A percentile compares a stretch with the other conserved stretches of the same genome.
Conservation (phyloP, 1,140 invertebrate species). For the Meloidogyne hapla region DNA sequence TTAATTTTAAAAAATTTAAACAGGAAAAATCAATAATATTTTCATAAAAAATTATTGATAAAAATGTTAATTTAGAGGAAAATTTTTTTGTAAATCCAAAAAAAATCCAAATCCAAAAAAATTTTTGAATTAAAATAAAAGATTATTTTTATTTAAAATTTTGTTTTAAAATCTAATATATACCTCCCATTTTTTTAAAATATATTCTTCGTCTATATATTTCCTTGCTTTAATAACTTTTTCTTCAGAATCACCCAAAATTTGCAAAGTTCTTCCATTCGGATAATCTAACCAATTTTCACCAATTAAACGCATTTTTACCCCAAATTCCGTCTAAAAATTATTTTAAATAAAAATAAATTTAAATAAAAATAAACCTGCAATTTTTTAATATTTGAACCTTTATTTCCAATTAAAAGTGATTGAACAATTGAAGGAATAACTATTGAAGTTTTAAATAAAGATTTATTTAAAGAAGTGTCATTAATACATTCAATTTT, state of each 20-base stretch:
- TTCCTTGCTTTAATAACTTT: slow-evolving; percentile 7
- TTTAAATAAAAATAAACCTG: background rate
- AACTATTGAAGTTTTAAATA: background rate
- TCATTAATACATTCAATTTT: background rate
- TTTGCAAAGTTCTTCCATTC: slow-evolving; percentile 17
- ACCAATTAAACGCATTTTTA: slow-evolving; percentile 18
- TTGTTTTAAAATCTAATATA: too few relatives aligned
- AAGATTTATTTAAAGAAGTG: background rate
- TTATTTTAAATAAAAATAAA: background rate
- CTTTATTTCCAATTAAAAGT: slow-evolving; percentile 10
- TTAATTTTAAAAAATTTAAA: too few relatives aligned
- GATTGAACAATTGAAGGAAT: background rate
- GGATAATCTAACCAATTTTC: slow-evolving; percentile 25
- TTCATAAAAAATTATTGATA: too few relatives aligned
- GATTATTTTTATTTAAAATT: too few relatives aligned
- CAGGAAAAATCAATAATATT: too few relatives aligned
- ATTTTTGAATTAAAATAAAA: too few relatives aligned
- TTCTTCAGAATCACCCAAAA: slow-evolving; percentile 14
- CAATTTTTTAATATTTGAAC: slow-evolving; percentile 16
- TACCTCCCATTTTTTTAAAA: slow-evolving; percentile 22
- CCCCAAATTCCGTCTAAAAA: slow-evolving; percentile 18
- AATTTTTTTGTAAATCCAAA: too few relatives aligned
- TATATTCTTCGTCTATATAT: slow-evolving; percentile 16
- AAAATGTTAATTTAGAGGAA: too few relatives aligned
- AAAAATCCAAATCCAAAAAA: too few relatives aligned